phyloP scores from a whole-genome alignment of 2,888 invertebrate genomes.

The Eutolmus rufibarbis region DNA sequence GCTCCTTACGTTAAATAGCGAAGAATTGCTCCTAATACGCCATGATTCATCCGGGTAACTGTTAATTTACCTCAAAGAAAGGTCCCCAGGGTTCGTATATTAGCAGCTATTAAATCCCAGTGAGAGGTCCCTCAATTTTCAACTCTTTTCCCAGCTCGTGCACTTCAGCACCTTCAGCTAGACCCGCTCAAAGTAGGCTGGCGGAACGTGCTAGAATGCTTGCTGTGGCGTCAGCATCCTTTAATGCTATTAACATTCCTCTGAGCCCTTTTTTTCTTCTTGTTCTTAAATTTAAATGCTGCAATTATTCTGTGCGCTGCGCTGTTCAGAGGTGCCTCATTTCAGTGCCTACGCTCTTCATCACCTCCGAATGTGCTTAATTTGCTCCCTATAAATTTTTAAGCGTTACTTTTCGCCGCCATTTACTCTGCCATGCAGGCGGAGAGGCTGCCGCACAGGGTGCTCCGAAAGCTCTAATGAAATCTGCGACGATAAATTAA shows the following conservation, averaged over 20 bases:
- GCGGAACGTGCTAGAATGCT: background rate
- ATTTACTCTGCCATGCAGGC: background rate
- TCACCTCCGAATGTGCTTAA: slow-evolving; percentile 20
- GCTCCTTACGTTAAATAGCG: background rate
- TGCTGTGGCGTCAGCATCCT: background rate
- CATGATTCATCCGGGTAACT: background rate
- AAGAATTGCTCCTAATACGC: background rate
- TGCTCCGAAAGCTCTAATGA: background rate
- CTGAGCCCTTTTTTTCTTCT: background rate
- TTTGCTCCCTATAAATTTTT: slow-evolving; percentile 29
- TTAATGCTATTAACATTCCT: slow-evolving; percentile 16
- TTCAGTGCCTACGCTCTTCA: slow-evolving; percentile 8
- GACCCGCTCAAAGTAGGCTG: background rate
- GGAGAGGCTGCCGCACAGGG: background rate
- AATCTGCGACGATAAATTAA: slow-evolving; percentile 23
- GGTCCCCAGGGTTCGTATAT: background rate
- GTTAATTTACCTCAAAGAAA: background rate
- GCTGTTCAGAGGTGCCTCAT: background rate
- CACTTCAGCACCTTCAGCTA: background rate
- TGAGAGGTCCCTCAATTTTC: background rate
- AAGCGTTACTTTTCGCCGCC: background rate
- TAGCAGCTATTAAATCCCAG: background rate
- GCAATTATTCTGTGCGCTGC: background rate
- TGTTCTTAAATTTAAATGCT: slow-evolving; percentile 12
- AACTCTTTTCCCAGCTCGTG: background rate